phyloP scores from a whole-genome alignment of 2,797 vertebrate genomes.

The Xenops minutus region DNA sequence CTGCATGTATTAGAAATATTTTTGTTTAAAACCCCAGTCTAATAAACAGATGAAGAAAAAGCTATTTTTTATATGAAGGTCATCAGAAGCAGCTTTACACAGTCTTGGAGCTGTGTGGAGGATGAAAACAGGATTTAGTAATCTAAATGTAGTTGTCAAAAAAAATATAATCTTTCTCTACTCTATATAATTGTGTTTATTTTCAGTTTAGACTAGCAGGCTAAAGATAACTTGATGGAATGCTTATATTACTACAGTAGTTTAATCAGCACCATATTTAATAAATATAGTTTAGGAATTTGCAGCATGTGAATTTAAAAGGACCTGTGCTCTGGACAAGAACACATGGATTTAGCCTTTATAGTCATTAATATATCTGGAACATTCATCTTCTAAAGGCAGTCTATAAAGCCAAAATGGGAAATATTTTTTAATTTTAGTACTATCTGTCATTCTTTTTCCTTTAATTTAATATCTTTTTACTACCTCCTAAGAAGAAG shows the following conservation, averaged over 20 bases:
- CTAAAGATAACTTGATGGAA: not conserved
- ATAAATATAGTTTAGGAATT: not conserved
- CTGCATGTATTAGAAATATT: not conserved
- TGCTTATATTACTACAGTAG: not conserved
- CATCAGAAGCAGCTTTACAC: not conserved
- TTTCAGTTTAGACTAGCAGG: not conserved
- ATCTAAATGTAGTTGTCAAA: not conserved
- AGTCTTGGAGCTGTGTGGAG: not conserved
- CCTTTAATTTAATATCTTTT: not conserved
- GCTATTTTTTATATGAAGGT: not conserved
- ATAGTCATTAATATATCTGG: not conserved
- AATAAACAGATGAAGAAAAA: not conserved
- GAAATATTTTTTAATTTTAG: not conserved
- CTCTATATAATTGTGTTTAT: not conserved
- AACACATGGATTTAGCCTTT: not conserved
- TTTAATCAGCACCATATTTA: not conserved
- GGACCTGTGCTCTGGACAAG: not conserved
- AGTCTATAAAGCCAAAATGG: not conserved
- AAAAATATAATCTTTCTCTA: not conserved
- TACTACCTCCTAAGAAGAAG: not conserved
- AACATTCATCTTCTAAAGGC: not conserved
- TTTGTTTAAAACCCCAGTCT: not conserved
- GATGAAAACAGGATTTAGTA: not conserved
- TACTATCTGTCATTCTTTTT: not conserved
- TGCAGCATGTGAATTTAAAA: not conserved